phyloP scores from a whole-genome alignment of 1,140 invertebrate genomes.

The Lordiphosa collinella region DNA sequence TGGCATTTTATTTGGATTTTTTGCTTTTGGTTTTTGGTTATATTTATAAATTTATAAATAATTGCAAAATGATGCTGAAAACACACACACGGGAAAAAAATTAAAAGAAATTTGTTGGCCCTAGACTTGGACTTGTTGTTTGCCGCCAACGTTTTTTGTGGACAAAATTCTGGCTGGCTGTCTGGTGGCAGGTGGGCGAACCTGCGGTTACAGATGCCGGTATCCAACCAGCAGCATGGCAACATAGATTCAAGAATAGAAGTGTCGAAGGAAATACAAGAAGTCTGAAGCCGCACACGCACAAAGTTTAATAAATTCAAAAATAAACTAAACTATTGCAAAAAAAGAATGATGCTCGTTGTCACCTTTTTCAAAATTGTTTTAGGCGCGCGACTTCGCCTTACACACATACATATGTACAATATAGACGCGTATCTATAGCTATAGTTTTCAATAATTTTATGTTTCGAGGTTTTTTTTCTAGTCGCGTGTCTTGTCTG shows the following conservation, averaged over 20 bases:
- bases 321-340: constrained; percentile 10
- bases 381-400: constrained; percentile 32
- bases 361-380: constrained; percentile 41
- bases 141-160: constrained; percentile 49
- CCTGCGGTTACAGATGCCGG: constrained; percentile 40
- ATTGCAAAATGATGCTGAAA: constrained; percentile 47
- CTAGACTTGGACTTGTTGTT: constrained; percentile 68
- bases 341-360: constrained; percentile 15
- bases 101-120: constrained; percentile 22
- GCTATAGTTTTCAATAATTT: constrained; percentile 23
- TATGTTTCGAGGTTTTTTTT: constrained; percentile 21
- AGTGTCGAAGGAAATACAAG: constrained; percentile 8
- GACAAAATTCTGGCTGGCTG: not conserved
- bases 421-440: constrained; percentile 11
- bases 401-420: constrained; percentile 3
- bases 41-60: constrained; percentile 51
- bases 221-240: constrained; percentile 23
- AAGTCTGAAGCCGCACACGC: constrained; percentile 54
- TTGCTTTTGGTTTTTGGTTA: constrained; percentile 24
- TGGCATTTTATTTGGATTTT: constrained; percentile 16
- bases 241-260: constrained; percentile 23
- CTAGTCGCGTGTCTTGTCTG: constrained; percentile 67
- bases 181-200: constrained; percentile 53
- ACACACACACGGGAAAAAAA: constrained; percentile 15
- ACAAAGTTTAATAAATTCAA: constrained; percentile 15